Evolutionary conservation across 2,888 invertebrate species (phyloP).

Genomic region (Neelides folsomi): DNA sequence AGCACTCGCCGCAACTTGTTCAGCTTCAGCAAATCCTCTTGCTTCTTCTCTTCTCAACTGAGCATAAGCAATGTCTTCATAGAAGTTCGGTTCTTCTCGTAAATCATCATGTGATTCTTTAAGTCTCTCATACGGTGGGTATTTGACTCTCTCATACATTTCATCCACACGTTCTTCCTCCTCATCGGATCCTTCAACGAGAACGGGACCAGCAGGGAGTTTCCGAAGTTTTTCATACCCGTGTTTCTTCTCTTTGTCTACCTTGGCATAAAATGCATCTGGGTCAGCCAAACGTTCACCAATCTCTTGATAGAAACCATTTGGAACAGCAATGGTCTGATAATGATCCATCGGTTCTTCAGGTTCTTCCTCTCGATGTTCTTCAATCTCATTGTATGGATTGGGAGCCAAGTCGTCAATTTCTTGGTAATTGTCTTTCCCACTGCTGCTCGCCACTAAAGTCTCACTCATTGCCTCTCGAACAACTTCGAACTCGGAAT

Average conservation of each 20-base stretch:
- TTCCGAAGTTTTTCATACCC: slow-evolving; percentile 30
- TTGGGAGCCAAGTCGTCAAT: slow-evolving; percentile 12
- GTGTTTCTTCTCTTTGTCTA: slow-evolving; percentile 20
- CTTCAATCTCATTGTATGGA: slow-evolving; percentile 3
- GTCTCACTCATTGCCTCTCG: slow-evolving; percentile 20
- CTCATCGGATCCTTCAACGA: slow-evolving; percentile 8
- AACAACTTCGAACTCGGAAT: slow-evolving; percentile 32
- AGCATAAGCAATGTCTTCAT: slow-evolving; percentile 29
- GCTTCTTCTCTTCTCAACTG: neutral
- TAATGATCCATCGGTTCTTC: slow-evolving; percentile 8
- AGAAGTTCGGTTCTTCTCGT: slow-evolving; percentile 21
- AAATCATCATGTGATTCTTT: slow-evolving; percentile 28
- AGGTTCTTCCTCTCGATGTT: slow-evolving; percentile 23
- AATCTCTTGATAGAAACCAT: too few relatives aligned
- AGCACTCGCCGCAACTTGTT: neutral
- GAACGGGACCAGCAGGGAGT: slow-evolving; percentile 8
- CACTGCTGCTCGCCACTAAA: slow-evolving; percentile 28
- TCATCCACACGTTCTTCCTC: slow-evolving; percentile 18
- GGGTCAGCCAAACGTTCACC: too few relatives aligned
- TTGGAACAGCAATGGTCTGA: too few relatives aligned
- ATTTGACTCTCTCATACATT: slow-evolving; percentile 29
- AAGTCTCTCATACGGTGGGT: slow-evolving; percentile 31
- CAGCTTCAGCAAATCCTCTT: neutral
- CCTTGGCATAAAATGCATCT: neutral
- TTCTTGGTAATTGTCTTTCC: slow-evolving; percentile 17